Evolutionary conservation across 1,140 invertebrate genomes (phyloP).

Genomic region (Drosophila kanapiae): DNA sequence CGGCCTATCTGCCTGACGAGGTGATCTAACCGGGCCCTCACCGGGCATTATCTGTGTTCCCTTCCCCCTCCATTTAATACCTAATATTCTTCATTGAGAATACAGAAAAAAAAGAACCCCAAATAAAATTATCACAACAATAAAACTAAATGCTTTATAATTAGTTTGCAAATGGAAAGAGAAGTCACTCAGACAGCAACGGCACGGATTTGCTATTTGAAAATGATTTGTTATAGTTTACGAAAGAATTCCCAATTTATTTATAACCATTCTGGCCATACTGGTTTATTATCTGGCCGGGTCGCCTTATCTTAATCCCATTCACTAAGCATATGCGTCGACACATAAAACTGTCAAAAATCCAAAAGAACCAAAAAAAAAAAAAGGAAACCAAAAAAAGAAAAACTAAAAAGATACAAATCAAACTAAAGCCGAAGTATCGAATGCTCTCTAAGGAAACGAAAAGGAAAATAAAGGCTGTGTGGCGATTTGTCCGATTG

Average conservation of each 20-base stretch:
- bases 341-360: slow-evolving; percentile 82
- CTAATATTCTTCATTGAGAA: slow-evolving; percentile 43
- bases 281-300: slow-evolving; percentile 73
- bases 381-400: not conserved
- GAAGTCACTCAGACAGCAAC: slow-evolving; percentile 9
- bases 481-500: too few relatives aligned
- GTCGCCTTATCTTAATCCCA: slow-evolving; percentile 81
- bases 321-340: slow-evolving; percentile 78
- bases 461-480: not conserved
- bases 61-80: not conserved
- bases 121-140: slow-evolving; percentile 79
- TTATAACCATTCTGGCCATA: slow-evolving; percentile 45
- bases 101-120: slow-evolving; percentile 34
- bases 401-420: slow-evolving; percentile 13
- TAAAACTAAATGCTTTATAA: slow-evolving; percentile 84
- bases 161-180: slow-evolving; percentile 69
- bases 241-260: slow-evolving; percentile 39
- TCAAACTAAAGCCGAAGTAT: slow-evolving; percentile 22
- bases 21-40: slow-evolving; percentile 59
- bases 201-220: slow-evolving; percentile 25
- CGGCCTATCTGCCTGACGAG: slow-evolving; percentile 50
- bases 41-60: slow-evolving; percentile 63
- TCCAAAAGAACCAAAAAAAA: slow-evolving; percentile 23
- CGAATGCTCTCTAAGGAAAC: slow-evolving; percentile 30
- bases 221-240: slow-evolving; percentile 68